Conservation (phyloP, 2,113 vertebrate genomes). For the Ellobius talpinus region DNA sequence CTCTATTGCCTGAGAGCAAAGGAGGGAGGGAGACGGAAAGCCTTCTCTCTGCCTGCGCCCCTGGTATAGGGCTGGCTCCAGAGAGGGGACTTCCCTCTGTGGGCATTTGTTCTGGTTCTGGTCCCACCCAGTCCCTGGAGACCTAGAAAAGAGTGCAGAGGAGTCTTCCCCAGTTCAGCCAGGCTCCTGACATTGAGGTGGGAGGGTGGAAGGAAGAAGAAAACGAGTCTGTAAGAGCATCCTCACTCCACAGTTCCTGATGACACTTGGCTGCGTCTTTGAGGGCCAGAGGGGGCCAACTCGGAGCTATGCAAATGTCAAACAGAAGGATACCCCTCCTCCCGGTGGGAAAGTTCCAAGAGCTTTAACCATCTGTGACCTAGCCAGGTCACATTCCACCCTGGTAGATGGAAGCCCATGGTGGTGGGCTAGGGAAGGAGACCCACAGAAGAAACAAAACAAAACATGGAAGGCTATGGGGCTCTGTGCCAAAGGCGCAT, state of each 20-base stretch:
- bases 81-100: constrained; percentile 5
- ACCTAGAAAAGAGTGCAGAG: neutral
- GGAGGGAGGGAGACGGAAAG: constrained; percentile 69
- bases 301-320: neutral
- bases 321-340: neutral
- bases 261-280: constrained; percentile 63
- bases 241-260: constrained; percentile 31
- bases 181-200: neutral
- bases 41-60: constrained; percentile 67
- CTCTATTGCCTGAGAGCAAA: constrained; percentile 69
- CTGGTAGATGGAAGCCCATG: neutral
- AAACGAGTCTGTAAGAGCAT: constrained; percentile 44
- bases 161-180: neutral
- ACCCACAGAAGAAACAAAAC: neutral
- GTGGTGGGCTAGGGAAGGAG: neutral
- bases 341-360: neutral
- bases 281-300: constrained; percentile 69
- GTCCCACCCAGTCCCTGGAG: neutral
- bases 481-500: neutral
- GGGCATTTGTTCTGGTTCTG: neutral
- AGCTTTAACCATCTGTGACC: neutral
- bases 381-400: neutral
- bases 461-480: neutral
- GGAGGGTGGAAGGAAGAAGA: constrained; percentile 37
- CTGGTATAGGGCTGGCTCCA: constrained; percentile 35